Evolutionary conservation across 2,113 vertebrate species (phyloP).

Genomic region (Myrmecobius fasciatus): DNA sequence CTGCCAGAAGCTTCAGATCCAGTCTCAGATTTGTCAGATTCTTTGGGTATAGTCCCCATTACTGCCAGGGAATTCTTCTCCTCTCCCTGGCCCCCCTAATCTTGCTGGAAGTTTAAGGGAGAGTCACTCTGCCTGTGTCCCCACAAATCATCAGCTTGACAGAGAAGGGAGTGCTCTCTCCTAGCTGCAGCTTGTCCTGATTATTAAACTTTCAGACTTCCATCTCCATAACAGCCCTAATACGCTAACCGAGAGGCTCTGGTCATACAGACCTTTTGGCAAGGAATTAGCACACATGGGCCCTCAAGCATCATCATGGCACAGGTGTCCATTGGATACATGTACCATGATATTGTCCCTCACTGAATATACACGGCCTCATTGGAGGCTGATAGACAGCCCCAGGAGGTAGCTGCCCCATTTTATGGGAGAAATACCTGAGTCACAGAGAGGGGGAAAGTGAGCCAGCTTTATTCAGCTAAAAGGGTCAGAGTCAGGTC

Average conservation of each 20-base stretch:
- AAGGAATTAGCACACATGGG: neutral
- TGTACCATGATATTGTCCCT: neutral
- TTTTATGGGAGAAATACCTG: too few species aligned
- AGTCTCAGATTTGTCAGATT: neutral
- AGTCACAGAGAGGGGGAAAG: neutral
- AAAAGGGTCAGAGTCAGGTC: neutral
- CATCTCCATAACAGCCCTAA: neutral
- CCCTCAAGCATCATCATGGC: neutral
- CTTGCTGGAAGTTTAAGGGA: neutral
- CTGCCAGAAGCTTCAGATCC: neutral
- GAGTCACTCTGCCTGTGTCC: neutral
- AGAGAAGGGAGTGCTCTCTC: neutral
- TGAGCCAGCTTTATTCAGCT: neutral
- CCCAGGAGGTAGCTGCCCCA: too few species aligned
- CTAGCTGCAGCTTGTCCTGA: neutral
- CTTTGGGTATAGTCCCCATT: neutral
- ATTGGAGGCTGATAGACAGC: too few species aligned
- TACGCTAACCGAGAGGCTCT: neutral
- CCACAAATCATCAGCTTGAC: neutral
- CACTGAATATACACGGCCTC: neutral
- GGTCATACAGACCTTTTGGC: neutral
- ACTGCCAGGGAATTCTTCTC: neutral
- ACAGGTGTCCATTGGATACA: neutral
- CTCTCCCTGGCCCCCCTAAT: too few species aligned
- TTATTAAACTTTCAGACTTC: slow-evolving; percentile 7